Conservation (phyloP, 2,888 invertebrate species). For the Sialis lutaria region DNA sequence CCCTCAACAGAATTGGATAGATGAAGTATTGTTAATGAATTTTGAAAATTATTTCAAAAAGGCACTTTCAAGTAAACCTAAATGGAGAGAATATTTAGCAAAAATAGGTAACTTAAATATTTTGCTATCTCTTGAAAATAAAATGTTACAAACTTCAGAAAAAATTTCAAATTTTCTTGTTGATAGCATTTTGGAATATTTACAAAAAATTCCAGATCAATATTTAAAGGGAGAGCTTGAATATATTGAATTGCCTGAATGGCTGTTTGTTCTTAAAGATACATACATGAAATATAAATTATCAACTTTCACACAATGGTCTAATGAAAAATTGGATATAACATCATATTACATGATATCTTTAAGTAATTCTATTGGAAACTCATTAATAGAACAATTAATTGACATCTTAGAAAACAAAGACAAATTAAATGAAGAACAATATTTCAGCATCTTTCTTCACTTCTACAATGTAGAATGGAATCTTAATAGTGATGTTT, state of each 20-base stretch:
- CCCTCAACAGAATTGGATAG: no score
- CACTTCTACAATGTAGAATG: slow-evolving; percentile 8
- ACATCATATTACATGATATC: slow-evolving; percentile 9
- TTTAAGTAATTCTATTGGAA: slow-evolving; percentile 8
- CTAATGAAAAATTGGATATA: slow-evolving; percentile 6
- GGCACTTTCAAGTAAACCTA: no score
- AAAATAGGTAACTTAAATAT: no score
- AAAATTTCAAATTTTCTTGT: slow-evolving; percentile 7
- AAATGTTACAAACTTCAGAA: neutral
- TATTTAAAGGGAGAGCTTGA: slow-evolving; percentile 2
- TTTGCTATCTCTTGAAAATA: no score
- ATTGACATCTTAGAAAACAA: slow-evolving; percentile 6
- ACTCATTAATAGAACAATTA: slow-evolving; percentile 5
- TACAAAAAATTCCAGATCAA: slow-evolving; percentile 9
- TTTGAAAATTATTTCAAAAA: no score
- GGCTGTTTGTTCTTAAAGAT: slow-evolving; percentile 12
- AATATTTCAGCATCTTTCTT: slow-evolving; percentile 5
- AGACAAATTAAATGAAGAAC: slow-evolving; percentile 4
- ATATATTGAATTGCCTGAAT: slow-evolving; percentile 10
- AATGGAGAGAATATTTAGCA: no score
- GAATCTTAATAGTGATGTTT: slow-evolving; percentile 7
- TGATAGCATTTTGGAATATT: slow-evolving; percentile 8
- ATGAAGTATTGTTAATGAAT: no score
- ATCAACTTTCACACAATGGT: slow-evolving; percentile 8
- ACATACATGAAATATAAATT: slow-evolving; percentile 9